Conservation (phyloP, 2,888 invertebrate genomes). For the Lithodes maja region DNA sequence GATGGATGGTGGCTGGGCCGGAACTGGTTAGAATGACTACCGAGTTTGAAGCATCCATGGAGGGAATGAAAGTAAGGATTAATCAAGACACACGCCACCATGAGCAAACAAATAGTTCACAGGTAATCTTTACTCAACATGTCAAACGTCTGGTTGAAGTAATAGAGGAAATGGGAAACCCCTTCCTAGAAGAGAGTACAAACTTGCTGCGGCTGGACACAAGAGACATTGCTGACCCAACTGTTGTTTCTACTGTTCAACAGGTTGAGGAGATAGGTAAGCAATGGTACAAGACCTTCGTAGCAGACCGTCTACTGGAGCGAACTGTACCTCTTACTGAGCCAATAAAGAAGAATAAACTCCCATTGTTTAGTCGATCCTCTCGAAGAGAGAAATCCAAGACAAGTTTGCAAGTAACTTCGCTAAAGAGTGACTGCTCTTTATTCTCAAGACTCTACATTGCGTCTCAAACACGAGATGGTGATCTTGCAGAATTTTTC, state of each 20-base stretch:
- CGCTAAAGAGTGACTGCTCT: not conserved
- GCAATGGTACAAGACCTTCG: not conserved
- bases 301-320: not conserved
- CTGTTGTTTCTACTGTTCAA: not conserved
- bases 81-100: too few species aligned
- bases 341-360: not conserved
- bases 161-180: constrained; percentile 12
- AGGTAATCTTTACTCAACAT: not conserved
- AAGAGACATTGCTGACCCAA: not conserved
- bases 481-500: not conserved
- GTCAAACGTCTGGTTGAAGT: not conserved
- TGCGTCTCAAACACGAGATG: not conserved
- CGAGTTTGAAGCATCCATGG: too few species aligned
- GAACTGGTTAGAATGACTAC: too few species aligned
- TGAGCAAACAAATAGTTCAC: not conserved
- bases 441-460: not conserved
- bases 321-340: not conserved
- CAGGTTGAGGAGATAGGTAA: not conserved
- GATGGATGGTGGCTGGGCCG: too few species aligned
- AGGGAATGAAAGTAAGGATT: too few species aligned
- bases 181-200: not conserved
- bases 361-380: too few species aligned
- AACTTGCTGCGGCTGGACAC: not conserved
- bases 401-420: not conserved
- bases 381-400: too few species aligned